Conservation (phyloP, 2,888 invertebrate genomes). For the Anticlea derivata region DNA sequence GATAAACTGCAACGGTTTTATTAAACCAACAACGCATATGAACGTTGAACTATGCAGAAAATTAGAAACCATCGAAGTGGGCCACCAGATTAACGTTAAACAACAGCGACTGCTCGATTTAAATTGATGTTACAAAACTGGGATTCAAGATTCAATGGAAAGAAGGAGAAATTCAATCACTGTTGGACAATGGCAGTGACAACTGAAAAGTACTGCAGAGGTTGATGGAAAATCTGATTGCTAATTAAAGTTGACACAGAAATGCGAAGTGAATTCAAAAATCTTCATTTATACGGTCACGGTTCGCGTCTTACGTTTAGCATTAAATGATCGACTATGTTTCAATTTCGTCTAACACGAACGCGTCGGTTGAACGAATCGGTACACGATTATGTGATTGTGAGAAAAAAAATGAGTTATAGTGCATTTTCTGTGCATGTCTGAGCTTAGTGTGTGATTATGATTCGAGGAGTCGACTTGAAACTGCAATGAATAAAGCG, state of each 20-base stretch:
- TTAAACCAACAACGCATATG: constrained; percentile 15
- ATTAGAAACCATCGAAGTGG: constrained; percentile 31
- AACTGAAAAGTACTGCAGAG: constrained; percentile 65
- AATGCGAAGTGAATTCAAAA: constrained; percentile 76
- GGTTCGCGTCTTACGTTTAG: constrained; percentile 78
- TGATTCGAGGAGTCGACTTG: constrained; percentile 64
- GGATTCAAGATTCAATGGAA: constrained; percentile 60
- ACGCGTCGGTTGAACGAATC: constrained; percentile 79
- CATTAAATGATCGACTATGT: constrained; percentile 82
- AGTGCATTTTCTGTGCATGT: constrained; percentile 61
- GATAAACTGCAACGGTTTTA: constrained; percentile 24
- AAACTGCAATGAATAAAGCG: constrained; percentile 74
- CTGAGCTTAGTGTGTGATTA: constrained; percentile 72
- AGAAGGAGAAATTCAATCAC: constrained; percentile 74
- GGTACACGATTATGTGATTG: constrained; percentile 80
- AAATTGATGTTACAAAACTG: constrained; percentile 50
- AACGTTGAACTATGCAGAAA: constrained; percentile 26
- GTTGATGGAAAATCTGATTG: constrained; percentile 79
- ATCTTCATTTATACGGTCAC: constrained; percentile 82
- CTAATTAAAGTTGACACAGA: constrained; percentile 83
- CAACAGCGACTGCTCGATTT: constrained; percentile 46
- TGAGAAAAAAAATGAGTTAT: constrained; percentile 77
- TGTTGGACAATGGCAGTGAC: constrained; percentile 66
- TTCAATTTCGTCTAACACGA: constrained; percentile 82
- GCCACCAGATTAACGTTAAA: constrained; percentile 46